phyloP scores from a whole-genome alignment of 2,888 invertebrate genomes.

The Osedax fenrisi region DNA sequence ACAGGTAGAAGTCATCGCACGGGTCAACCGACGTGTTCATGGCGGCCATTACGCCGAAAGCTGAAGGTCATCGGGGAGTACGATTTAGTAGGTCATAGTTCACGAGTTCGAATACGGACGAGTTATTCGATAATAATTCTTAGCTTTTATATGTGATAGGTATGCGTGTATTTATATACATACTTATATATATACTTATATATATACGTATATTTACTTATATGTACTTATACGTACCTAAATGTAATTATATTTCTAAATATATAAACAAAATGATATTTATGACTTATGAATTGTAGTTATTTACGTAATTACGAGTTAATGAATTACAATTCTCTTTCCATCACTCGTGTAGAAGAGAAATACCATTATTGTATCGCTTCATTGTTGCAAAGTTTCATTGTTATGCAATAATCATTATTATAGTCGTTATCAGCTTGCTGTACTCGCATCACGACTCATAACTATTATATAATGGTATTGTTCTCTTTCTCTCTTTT shows the following conservation, averaged over 20 bases:
- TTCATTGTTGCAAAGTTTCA: too few relatives aligned
- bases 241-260: background rate
- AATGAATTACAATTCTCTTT: too few relatives aligned
- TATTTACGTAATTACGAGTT: too few relatives aligned
- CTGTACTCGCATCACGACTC: too few relatives aligned
- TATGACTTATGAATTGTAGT: too few relatives aligned
- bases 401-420: too few relatives aligned
- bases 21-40: constrained; percentile 13
- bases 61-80: background rate
- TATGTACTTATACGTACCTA: background rate
- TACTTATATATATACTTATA: background rate
- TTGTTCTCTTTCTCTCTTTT: too few relatives aligned
- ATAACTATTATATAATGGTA: too few relatives aligned
- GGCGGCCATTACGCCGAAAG: background rate
- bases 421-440: too few relatives aligned
- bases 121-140: background rate
- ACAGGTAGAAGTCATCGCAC: constrained; percentile 6
- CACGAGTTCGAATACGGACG: background rate
- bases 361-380: too few relatives aligned
- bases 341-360: too few relatives aligned
- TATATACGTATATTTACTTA: background rate
- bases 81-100: background rate
- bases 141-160: background rate
- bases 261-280: too few relatives aligned
- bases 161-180: background rate